These are phyloP conservation scores for Loripinus fragilis DNA, from an alignment of 2,888 invertebrate genomes.

Conservation along the genomic window DNA sequence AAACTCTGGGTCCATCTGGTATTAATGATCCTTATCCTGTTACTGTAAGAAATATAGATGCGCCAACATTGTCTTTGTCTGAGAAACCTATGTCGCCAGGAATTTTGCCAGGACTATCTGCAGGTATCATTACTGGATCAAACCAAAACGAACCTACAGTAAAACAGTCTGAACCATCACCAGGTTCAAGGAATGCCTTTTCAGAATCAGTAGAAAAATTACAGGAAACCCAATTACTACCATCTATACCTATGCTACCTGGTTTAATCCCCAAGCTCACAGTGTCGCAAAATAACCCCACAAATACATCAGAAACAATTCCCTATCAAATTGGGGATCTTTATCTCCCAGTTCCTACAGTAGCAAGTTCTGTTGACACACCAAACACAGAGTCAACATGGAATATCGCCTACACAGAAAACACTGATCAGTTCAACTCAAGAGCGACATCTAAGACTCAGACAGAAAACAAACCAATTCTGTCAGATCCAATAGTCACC, in stretches of 20 bases:
- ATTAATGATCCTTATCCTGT: not conserved
- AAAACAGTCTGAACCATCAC: not conserved
- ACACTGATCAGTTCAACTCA: too few relatives aligned
- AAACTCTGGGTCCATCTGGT: not conserved
- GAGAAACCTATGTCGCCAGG: not conserved
- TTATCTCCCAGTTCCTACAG: not conserved
- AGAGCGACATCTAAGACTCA: too few relatives aligned
- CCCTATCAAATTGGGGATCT: not conserved
- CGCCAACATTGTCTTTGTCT: not conserved
- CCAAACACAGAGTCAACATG: too few relatives aligned
- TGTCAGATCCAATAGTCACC: too few relatives aligned
- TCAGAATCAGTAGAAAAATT: not conserved
- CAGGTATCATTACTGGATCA: not conserved
- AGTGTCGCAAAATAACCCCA: not conserved
- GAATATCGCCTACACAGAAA: too few relatives aligned
- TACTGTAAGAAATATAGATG: not conserved
- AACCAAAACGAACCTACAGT: not conserved
- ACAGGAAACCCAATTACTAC: not conserved
- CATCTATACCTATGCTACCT: slow-evolving; percentile 1
- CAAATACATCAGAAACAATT: not conserved
- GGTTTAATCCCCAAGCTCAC: not conserved
- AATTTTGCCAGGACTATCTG: not conserved
- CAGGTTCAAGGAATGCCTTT: not conserved
- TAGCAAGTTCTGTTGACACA: not conserved
- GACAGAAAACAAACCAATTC: too few relatives aligned